Conservation (phyloP, 2,888 invertebrate genomes). For the Agriopis marginaria region DNA sequence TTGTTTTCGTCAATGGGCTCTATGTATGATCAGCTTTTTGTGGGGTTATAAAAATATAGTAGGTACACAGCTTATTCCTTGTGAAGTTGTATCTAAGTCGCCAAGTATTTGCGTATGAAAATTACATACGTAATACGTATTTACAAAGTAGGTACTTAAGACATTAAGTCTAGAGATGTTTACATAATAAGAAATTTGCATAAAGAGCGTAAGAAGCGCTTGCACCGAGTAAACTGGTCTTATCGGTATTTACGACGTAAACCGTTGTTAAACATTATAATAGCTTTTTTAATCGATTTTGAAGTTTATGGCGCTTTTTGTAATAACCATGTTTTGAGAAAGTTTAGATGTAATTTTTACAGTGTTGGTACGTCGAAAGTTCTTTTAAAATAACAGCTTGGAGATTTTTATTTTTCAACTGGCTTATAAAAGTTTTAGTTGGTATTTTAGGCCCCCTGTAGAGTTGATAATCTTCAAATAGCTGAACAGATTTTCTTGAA, state of each 20-base stretch:
- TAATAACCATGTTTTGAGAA: neutral
- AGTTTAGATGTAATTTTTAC: neutral
- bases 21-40: no score
- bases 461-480: no score
- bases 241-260: slow-evolving; percentile 29
- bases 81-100: slow-evolving; percentile 7
- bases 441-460: no score
- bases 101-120: slow-evolving; percentile 28
- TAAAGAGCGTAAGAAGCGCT: slow-evolving; percentile 34
- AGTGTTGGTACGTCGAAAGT: neutral
- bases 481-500: no score
- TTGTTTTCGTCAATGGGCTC: no score
- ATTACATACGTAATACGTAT: slow-evolving; percentile 16
- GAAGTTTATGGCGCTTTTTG: slow-evolving; percentile 5
- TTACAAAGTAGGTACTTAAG: slow-evolving; percentile 20
- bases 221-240: slow-evolving; percentile 18
- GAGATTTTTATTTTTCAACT: no score
- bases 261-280: slow-evolving; percentile 14
- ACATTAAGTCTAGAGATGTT: slow-evolving; percentile 26
- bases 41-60: no score
- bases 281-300: slow-evolving; percentile 20
- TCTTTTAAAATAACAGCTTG: no score
- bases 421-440: no score
- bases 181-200: slow-evolving; percentile 35
- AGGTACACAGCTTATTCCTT: no score